Conservation (phyloP, 2,113 vertebrate genomes). For the Andinoacara biseriatus region DNA sequence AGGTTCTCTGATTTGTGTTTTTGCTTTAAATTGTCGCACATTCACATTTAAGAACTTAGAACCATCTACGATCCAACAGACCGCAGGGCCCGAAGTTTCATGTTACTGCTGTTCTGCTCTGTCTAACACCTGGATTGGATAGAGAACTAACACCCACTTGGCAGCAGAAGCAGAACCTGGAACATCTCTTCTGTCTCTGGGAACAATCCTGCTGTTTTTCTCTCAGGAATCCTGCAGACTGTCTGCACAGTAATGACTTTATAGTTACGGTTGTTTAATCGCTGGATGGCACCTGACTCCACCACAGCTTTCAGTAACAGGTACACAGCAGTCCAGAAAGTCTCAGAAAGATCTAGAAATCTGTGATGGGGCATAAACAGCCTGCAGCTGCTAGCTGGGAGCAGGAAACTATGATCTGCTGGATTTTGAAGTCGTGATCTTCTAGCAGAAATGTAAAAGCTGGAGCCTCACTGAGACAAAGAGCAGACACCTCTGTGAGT, state of each 20-base stretch:
- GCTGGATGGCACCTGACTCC: neutral
- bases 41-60: neutral
- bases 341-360: neutral
- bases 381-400: neutral
- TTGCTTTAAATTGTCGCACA: neutral
- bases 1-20: neutral
- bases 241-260: neutral
- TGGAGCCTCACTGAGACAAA: neutral
- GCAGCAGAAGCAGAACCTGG: conserved; percentile 2
- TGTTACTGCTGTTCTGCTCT: neutral
- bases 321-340: neutral
- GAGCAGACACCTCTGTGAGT: neutral
- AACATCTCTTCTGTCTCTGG: neutral
- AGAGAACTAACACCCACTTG: neutral
- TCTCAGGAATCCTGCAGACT: neutral
- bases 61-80: too few species aligned
- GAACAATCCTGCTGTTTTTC: neutral
- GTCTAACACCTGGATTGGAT: conserved; percentile 15
- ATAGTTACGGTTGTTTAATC: neutral
- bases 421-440: neutral
- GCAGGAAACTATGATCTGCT: neutral
- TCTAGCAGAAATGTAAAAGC: neutral
- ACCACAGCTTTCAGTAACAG: neutral
- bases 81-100: too few species aligned
- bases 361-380: neutral